phyloP scores from a whole-genome alignment of 1,140 invertebrate genomes.

The Eumeta japonica region DNA sequence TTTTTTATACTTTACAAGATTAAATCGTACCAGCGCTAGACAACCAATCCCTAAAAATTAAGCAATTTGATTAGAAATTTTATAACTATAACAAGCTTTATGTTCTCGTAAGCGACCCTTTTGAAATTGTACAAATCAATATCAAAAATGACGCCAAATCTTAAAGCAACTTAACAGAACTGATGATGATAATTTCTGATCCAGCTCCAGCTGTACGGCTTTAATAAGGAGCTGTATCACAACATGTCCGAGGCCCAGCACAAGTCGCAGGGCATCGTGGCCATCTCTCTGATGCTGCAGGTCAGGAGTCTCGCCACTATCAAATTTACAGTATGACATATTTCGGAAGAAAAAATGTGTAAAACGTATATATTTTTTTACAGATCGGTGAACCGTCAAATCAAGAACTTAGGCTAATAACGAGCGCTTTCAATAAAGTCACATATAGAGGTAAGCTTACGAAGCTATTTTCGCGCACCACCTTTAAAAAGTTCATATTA shows the following conservation, averaged over 20 bases:
- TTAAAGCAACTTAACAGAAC: no score
- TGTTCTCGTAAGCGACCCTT: no score
- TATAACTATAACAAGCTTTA: no score
- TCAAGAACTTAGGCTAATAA: slow-evolving; percentile 79
- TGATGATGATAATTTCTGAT: background rate
- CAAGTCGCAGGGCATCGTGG: slow-evolving; percentile 89
- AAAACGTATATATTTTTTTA: slow-evolving; percentile 34
- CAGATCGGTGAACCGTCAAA: slow-evolving; percentile 84
- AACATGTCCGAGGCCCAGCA: slow-evolving; percentile 94
- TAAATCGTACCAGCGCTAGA: no score
- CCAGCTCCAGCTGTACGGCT: slow-evolving; percentile 93
- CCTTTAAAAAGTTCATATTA: no score
- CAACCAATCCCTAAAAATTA: no score
- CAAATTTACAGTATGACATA: background rate
- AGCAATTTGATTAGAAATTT: no score
- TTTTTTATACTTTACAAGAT: no score
- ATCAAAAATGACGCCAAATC: no score
- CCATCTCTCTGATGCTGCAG: slow-evolving; percentile 91
- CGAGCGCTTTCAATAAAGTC: slow-evolving; percentile 83
- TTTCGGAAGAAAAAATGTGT: background rate
- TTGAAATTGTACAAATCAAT: no score
- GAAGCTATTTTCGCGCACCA: no score
- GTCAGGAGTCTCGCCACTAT: slow-evolving; percentile 51
- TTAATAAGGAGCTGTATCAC: slow-evolving; percentile 94
- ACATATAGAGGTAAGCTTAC: slow-evolving; percentile 70